These are phyloP conservation scores for Cephus sareptanus DNA, from an alignment of 2,888 invertebrate genomes.

Conservation along the genomic window DNA sequence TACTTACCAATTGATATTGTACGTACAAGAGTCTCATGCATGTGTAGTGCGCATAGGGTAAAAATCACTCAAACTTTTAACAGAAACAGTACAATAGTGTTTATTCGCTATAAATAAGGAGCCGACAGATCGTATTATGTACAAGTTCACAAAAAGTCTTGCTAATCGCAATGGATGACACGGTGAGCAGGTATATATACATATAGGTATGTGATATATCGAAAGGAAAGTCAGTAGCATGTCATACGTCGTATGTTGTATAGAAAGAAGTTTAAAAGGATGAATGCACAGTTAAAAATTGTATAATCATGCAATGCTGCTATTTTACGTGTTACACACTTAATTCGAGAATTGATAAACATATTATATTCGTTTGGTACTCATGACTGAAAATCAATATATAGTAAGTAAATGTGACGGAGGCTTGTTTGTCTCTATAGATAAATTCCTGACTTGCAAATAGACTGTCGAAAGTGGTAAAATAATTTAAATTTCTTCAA, in stretches of 20 bases:
- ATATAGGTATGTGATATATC: neutral
- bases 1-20: constrained; percentile 39
- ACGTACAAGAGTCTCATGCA: constrained; percentile 37
- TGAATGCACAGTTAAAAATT: neutral
- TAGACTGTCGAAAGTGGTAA: neutral
- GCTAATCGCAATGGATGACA: neutral
- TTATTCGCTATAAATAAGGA: constrained; percentile 7
- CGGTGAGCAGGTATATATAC: neutral
- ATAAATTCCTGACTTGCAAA: neutral
- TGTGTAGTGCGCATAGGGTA: constrained; percentile 32
- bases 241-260: neutral
- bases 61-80: constrained; percentile 11
- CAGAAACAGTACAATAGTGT: constrained; percentile 4
- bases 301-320: neutral
- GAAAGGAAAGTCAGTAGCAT: neutral
- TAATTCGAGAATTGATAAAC: neutral
- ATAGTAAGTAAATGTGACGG: neutral
- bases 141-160: constrained; percentile 26
- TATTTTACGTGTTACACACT: neutral
- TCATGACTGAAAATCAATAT: neutral
- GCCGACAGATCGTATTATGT: constrained; percentile 24
- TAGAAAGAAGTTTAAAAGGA: neutral
- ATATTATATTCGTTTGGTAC: neutral
- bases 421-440: neutral
- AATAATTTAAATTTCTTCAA: neutral